These are phyloP conservation scores for Prietella phreatophila DNA, from an alignment of 2,113 vertebrate species.

Conservation along the genomic window DNA sequence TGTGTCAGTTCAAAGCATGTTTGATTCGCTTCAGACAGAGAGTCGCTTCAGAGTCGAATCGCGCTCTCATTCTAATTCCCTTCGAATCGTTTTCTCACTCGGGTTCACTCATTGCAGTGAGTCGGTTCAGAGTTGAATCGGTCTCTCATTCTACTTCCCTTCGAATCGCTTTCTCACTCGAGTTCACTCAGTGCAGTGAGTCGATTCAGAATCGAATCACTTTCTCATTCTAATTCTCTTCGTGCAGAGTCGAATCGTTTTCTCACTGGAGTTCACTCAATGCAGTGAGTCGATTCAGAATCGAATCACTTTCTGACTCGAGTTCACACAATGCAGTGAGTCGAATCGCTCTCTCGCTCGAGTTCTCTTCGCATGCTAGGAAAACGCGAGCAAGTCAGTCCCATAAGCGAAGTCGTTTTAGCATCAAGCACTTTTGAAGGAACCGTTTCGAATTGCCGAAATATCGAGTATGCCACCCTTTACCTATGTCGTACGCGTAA, in stretches of 20 bases:
- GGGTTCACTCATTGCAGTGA: too few relatives aligned
- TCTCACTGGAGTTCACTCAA: background rate
- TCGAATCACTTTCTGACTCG: background rate
- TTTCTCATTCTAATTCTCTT: too few relatives aligned
- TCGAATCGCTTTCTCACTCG: too few relatives aligned
- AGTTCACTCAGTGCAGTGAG: background rate
- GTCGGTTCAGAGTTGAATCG: too few relatives aligned
- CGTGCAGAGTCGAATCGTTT: background rate
- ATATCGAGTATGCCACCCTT: background rate
- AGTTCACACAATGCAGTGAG: background rate
- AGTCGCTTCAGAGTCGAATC: background rate
- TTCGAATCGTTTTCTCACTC: too few relatives aligned
- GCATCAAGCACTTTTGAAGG: background rate
- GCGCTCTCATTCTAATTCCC: too few relatives aligned
- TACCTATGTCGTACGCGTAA: accelerated
- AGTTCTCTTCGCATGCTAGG: background rate
- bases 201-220: background rate
- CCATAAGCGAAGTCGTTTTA: too few relatives aligned
- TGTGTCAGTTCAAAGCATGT: background rate
- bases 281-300: background rate
- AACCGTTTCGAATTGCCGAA: background rate
- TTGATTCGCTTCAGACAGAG: background rate
- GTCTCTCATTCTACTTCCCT: too few relatives aligned
- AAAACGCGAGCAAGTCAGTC: background rate
- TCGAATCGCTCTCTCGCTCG: background rate